Base-by-base conservation (phyloP, 2,113 vertebrate species). In the Castor canadensis region DNA sequence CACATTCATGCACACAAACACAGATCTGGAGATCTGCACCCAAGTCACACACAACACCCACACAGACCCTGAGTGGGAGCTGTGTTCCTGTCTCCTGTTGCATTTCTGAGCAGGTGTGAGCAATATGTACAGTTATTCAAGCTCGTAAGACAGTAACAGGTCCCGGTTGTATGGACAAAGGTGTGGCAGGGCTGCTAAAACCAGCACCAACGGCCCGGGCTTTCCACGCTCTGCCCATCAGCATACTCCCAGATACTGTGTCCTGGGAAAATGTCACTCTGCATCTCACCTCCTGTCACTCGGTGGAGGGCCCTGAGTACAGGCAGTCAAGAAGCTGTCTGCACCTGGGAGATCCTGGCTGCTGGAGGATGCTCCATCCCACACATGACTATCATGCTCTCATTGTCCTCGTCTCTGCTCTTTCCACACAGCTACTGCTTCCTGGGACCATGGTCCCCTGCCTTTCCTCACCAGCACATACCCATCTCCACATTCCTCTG, bases 101-200 rank as follows among this genome's bases (percentile, higher is more conserved):
- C 64, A 28, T 72, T 94, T 92, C 95, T 13, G 81, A 95, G 94
- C 96, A 95, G 95, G 89, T 88, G 81, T 95, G 82, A 87, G 91
- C 93, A 87, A 47, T 79, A 13, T 45, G 84, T 88, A 94, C 83
- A 67, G 80, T 56, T 95, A 87, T 91, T 88, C 92, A 93, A 62
- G 94, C 92, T 97, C 81, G 0, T 28, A 47, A 96, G 87, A 94
- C 89, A 43, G 49, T 52, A 79, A 45, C 4, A 7, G 87, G 47
- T 87, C 88, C 76, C 89, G 13, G 45, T 71, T 35, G 80, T 32
- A 20, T 10, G 72, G 93, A 73, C 6, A 3, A n/a, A 15, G 96
- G 71, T 54, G 58, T 26, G 2, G 28, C 28, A 3, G 71, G 47
- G 91, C 91, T 35, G 88, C 73, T 54, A 10, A 73, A 15, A 60